Percentiles rank a stretch among this genome's conserved stretches.
These are phyloP conservation scores for Rafetus swinhoei DNA, from an alignment of 2,113 vertebrate species.

Conservation along the genomic window DNA sequence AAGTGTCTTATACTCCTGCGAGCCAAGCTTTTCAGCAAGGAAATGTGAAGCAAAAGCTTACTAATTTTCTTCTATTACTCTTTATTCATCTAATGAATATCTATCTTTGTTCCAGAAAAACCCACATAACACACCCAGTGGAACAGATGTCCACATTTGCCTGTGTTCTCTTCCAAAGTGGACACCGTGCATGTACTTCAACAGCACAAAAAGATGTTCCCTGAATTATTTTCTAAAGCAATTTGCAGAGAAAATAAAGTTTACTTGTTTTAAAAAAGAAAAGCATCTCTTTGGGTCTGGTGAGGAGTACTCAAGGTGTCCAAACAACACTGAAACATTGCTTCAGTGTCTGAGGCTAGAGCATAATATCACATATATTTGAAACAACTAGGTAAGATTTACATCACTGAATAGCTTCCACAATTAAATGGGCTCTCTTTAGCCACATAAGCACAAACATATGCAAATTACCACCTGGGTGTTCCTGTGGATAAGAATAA, in stretches of 20 bases:
- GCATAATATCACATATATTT: background rate
- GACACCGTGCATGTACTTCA: background rate
- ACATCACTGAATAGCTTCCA: background rate
- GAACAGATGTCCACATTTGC: background rate
- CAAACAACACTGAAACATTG: background rate
- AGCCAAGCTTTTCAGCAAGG: background rate
- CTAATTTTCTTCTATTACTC: background rate
- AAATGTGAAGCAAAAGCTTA: background rate
- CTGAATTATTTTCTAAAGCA: background rate
- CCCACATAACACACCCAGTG: background rate
- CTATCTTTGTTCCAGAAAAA: background rate
- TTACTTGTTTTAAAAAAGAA: background rate
- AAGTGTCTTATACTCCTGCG: background rate
- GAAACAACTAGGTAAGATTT: background rate
- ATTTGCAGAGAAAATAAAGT: background rate
- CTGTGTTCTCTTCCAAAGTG: background rate
- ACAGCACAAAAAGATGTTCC: background rate
- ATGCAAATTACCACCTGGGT: background rate
- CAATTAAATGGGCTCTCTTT: background rate
- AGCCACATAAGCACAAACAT: background rate
- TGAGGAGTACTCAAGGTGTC: background rate
- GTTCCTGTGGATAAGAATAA: accelerated
- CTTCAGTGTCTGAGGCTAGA: background rate
- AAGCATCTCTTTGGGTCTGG: background rate
- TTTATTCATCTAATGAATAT: background rate